Evolutionary conservation across 2,113 vertebrate genomes (phyloP), one percentile per base, ranked within the genome.

Genomic region (Kryptolebias marmoratus): DNA sequence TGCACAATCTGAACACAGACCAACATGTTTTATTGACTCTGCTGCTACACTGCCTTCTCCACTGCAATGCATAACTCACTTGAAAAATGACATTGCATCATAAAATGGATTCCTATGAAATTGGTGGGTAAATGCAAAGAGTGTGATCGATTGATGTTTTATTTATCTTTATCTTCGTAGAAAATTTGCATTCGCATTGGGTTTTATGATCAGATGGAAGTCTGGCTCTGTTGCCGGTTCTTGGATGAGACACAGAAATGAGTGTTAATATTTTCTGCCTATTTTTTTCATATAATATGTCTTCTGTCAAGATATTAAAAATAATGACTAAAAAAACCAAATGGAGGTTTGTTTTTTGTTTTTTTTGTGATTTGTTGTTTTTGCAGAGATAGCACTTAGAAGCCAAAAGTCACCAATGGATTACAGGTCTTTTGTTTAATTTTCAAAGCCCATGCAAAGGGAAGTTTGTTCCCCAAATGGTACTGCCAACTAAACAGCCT

Each of bases 21-120:
- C 54, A 77, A 74, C 57, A 30, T 63, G 59, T 68, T 80, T 80
- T 79, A 70, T 71, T 64, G 62, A 71, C 79, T 53, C 18, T 28
- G 56, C 60, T 36, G 15, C 54, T 14, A 52, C 5, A 15, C 1
- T 61, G 68, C 78, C 64, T 61, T 67, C 78, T 81, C 60, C 30
- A 7, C 70, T 47, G 75, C 27, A 73, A 68, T 80, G 52, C 57
- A 42, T 28, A 42, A 50, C 22, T 60, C 27, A 27, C 39, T 22
- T 60, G 49, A 59, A 71, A 64, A 77, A 52, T 64, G n/a, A 22
- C 57, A 48, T 54, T 49, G 31, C 39, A 18, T 53, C 44, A 67
- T 64, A 61, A 50, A 75, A 60, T n/a, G 27, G 27, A 70, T 22
- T 42, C 15, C 28, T 59, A 27, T 31, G 49, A 71, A 64, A 60